Conservation (phyloP, 2,113 vertebrate species). For the Nothobranchius furzeri region DNA sequence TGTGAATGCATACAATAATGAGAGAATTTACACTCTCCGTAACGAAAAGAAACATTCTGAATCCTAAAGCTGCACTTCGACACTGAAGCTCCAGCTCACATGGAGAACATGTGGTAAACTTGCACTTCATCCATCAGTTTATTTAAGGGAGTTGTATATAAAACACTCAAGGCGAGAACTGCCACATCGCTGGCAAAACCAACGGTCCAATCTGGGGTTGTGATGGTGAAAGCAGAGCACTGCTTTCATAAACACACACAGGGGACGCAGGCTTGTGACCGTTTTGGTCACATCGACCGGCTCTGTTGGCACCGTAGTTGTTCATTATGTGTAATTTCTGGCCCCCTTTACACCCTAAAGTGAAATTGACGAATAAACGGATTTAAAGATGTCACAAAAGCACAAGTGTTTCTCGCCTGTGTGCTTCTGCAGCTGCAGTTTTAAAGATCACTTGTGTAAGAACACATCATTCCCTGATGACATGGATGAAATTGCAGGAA, state of each 20-base stretch:
- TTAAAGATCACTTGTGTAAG: constrained; percentile 23
- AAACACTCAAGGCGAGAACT: constrained; percentile 66
- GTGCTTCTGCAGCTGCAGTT: constrained; percentile 33
- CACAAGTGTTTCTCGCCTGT: constrained; percentile 23
- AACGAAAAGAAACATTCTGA: too few relatives aligned
- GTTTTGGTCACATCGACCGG: constrained; percentile 77
- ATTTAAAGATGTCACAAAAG: constrained; percentile 70
- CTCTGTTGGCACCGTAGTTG: constrained; percentile 72
- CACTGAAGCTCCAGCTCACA: constrained; percentile 45
- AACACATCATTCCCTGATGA: constrained; percentile 26
- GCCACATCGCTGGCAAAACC: constrained; percentile 70
- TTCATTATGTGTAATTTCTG: constrained; percentile 81
- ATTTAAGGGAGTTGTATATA: constrained; percentile 77
- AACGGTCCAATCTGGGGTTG: constrained; percentile 74
- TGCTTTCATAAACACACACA: constrained; percentile 73
- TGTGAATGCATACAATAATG: too few relatives aligned
- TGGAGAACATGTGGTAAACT: constrained; percentile 68
- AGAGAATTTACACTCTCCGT: too few relatives aligned
- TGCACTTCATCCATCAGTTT: constrained; percentile 68
- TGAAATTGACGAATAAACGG: constrained; percentile 75
- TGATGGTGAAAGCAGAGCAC: constrained; percentile 68
- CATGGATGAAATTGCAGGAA: constrained; percentile 14
- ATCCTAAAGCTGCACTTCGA: too few relatives aligned
- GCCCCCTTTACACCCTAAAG: constrained; percentile 74
- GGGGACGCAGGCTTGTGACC: constrained; percentile 73